Evolutionary conservation across 2,113 vertebrate species (phyloP).

Genomic region (Microtus oregoni): DNA sequence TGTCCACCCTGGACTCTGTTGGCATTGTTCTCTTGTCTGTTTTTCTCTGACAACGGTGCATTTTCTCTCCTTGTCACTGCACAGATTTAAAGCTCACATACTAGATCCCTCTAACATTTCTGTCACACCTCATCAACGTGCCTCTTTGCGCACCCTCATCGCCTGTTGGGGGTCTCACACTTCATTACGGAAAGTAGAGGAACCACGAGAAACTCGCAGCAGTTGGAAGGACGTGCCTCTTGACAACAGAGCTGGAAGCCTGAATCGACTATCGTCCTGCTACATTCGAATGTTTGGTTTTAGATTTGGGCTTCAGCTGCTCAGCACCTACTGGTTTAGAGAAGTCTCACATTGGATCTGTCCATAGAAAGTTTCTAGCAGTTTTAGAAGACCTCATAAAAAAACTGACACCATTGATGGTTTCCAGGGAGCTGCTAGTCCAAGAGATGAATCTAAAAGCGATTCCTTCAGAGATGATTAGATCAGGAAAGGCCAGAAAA

Average conservation of each 20-base stretch:
- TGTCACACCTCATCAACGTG: neutral
- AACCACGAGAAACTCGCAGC: neutral
- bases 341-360: neutral
- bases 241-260: neutral
- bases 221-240: neutral
- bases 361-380: neutral
- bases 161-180: neutral
- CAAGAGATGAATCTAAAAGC: neutral
- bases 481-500: neutral
- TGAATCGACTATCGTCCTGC: neutral
- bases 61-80: neutral
- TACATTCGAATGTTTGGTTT: neutral
- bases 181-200: neutral
- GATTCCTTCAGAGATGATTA: neutral
- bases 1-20: neutral
- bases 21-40: neutral
- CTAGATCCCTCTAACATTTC: neutral
- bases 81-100: neutral
- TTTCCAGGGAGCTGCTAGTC: neutral
- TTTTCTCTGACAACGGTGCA: neutral
- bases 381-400: neutral
- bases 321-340: slow-evolving; percentile 12
- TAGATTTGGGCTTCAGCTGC: neutral
- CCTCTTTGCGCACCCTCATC: neutral
- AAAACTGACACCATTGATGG: neutral